phyloP scores from a whole-genome alignment of 2,113 vertebrate species.

The Progne subis region DNA sequence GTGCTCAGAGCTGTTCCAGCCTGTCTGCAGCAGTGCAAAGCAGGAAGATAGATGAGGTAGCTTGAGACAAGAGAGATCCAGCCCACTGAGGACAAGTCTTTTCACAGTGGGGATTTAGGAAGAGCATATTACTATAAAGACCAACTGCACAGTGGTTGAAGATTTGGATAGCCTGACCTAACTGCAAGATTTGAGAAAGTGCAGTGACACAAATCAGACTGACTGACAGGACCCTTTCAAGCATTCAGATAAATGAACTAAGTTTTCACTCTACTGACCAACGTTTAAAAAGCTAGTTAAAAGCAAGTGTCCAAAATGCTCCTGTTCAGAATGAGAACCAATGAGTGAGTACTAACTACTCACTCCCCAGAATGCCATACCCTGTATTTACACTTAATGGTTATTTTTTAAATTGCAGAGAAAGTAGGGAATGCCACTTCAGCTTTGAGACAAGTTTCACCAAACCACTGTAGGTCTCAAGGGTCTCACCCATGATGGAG shows the following conservation, averaged over 20 bases:
- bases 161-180: not conserved
- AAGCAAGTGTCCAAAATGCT: not conserved
- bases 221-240: not conserved
- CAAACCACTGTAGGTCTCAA: not conserved
- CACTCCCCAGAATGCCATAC: not conserved
- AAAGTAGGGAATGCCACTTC: not conserved
- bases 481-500: not conserved
- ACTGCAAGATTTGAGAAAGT: not conserved
- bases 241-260: not conserved
- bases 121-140: not conserved
- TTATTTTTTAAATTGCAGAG: not conserved
- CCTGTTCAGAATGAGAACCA: not conserved
- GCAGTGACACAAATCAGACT: not conserved
- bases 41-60: constrained; percentile 1
- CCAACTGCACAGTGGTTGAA: not conserved
- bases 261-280: not conserved
- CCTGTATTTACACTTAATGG: not conserved
- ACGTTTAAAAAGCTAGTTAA: not conserved
- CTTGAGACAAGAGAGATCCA: not conserved
- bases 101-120: not conserved
- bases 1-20: not conserved
- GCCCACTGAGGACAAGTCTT: not conserved
- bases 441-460: not conserved
- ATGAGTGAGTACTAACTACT: not conserved
- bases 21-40: not conserved